phyloP scores from a whole-genome alignment of 2,888 invertebrate genomes.

The Leptinotarsa tumamoca region DNA sequence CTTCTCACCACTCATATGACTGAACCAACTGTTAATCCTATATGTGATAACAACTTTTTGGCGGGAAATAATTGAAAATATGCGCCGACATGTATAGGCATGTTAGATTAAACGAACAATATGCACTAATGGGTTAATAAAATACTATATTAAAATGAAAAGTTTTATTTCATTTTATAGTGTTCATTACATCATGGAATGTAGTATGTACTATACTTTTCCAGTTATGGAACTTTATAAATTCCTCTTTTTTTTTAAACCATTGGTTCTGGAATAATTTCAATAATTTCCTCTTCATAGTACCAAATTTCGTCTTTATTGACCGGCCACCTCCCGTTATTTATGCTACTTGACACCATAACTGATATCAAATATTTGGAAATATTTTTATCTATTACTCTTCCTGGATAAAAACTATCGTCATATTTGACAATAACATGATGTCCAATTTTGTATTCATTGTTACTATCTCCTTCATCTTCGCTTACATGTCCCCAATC shows the following conservation, averaged over 20 bases:
- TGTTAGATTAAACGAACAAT: too few species aligned
- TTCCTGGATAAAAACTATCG: constrained; percentile 10
- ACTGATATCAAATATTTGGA: constrained; percentile 12
- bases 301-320: constrained; percentile 26
- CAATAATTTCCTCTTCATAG: constrained; percentile 20
- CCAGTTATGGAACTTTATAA: constrained; percentile 14
- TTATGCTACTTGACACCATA: constrained; percentile 17
- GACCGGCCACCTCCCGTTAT: constrained; percentile 24
- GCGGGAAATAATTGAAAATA: too few species aligned
- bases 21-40: too few species aligned
- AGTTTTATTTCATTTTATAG: constrained; percentile 23
- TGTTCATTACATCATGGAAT: constrained; percentile 15
- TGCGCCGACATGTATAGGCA: too few species aligned
- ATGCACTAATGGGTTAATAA: neutral
- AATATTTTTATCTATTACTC: constrained; percentile 14
- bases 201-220: constrained; percentile 12
- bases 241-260: constrained; percentile 12
- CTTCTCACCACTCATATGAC: too few species aligned
- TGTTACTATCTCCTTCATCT: neutral
- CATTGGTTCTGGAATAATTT: constrained; percentile 16
- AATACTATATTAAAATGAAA: constrained; percentile 23
- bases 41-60: too few species aligned
- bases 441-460: constrained; percentile 1
- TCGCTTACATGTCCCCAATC: constrained; percentile 12
- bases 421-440: constrained; percentile 18